These are phyloP conservation scores for Gadopsis marmoratus DNA, from an alignment of 2,797 vertebrate genomes.

Conservation along the genomic window DNA sequence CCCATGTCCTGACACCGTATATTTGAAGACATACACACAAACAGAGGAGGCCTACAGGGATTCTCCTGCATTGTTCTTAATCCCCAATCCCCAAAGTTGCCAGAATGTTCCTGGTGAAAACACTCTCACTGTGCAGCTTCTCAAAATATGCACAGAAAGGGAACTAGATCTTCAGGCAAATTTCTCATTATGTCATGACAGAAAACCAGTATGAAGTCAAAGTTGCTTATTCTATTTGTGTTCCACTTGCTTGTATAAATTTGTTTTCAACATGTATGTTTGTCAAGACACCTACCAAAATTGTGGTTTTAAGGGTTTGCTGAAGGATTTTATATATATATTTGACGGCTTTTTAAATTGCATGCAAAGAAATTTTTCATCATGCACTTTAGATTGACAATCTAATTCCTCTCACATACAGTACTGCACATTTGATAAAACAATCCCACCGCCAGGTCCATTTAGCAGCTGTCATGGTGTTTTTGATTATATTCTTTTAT, in stretches of 20 bases:
- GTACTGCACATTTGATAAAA: not conserved
- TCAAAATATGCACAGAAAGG: not conserved
- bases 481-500: not conserved
- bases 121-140: not conserved
- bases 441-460: not conserved
- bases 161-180: not conserved
- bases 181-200: not conserved
- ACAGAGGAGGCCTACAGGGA: not conserved
- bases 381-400: not conserved
- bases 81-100: slow-evolving; percentile 1
- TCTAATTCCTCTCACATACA: not conserved
- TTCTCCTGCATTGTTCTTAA: slow-evolving; percentile 9
- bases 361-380: not conserved
- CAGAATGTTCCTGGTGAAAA: not conserved
- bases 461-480: not conserved
- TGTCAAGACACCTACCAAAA: not conserved
- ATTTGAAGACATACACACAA: not conserved
- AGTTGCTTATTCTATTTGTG: not conserved
- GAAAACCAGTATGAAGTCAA: not conserved
- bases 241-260: not conserved
- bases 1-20: slow-evolving; percentile 37
- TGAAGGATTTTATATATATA: not conserved
- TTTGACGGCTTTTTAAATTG: not conserved
- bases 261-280: not conserved
- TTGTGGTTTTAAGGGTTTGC: not conserved